Evolutionary conservation across 1,140 invertebrate species (phyloP), one percentile per base, ranked within the genome.

Genomic region (Drosophila guanche): DNA sequence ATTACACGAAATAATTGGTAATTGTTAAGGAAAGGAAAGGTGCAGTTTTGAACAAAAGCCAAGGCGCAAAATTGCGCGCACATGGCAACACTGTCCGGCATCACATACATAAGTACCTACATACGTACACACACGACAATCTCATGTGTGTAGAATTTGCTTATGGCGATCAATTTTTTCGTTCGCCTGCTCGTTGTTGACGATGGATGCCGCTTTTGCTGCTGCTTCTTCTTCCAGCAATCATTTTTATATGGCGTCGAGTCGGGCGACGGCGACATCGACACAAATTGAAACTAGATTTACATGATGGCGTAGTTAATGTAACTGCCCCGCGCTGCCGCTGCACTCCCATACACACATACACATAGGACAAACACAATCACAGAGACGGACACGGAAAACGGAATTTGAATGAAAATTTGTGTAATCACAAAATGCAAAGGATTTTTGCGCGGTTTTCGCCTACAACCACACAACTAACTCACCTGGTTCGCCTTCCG

Each of bases 401-500:
- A 33, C 10, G 33, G 45, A 43, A 65, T 62, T 57, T 52, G 55
- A 62, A 50, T 33, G 46, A 73, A 74, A 69, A 61, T 70, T 70
- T 61, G 51, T 88, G 55, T 81, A 71, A 71, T 75, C 69, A 65
- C 63, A 74, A 67, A 50, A 50, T 37, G 33, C 23, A 52, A 55
- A 63, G 43, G 50, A 37, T 40, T 53, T 76, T 86, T 60, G 81
- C 80, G 83, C 84, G 78, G 78, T 88, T 86, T 86, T 77, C 27
- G 40, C 0, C 10, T 23, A 33, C 43, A 63, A 43, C 16, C 23
- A 33, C 46, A 33, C 46, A 20, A 45, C 45, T 58, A 65, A 77
- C 95, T 95, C 94, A 98, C 97, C 93, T 97, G 94, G 89, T 94
- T 95, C 74, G 96, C 95, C 91, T 94, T 95, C 91, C 94, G 95